These are phyloP conservation scores for Seriola rivoliana DNA, from an alignment of 2,113 vertebrate genomes.

Conservation along the genomic window DNA sequence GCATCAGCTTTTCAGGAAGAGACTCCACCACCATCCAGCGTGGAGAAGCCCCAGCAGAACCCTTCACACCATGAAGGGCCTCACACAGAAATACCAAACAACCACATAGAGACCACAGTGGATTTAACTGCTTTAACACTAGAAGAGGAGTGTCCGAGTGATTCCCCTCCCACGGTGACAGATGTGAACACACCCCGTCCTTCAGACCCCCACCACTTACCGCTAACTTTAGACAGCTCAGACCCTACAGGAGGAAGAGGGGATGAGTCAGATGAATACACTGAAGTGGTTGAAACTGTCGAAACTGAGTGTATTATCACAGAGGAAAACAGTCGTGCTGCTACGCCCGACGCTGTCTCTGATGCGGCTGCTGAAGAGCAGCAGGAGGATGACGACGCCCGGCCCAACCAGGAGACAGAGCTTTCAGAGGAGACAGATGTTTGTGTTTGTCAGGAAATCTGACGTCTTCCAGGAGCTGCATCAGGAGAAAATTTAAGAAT, in stretches of 20 bases:
- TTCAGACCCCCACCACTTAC: background rate
- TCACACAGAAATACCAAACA: slow-evolving; percentile 9
- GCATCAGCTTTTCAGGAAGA: slow-evolving; percentile 11
- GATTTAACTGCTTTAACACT: slow-evolving; percentile 8
- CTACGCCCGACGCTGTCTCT: background rate
- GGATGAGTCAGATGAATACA: slow-evolving; percentile 20
- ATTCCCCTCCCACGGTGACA: background rate
- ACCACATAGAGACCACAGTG: background rate
- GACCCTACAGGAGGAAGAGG: background rate
- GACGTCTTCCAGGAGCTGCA: slow-evolving; percentile 13
- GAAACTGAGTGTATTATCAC: background rate
- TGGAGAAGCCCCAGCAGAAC: background rate
- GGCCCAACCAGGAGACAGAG: slow-evolving; percentile 16
- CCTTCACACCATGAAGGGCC: slow-evolving; percentile 5
- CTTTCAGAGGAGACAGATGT: slow-evolving; percentile 26
- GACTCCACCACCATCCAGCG: background rate
- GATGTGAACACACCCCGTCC: background rate
- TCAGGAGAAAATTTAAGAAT: background rate
- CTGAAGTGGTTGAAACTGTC: background rate
- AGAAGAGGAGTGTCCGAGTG: slow-evolving; percentile 20
- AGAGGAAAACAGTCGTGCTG: background rate
- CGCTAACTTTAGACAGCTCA: slow-evolving; percentile 4
- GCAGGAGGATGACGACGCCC: slow-evolving; percentile 2
- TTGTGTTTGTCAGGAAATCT: slow-evolving; percentile 20
- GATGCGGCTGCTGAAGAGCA: background rate